Conservation (phyloP, 2,797 vertebrate genomes). For the Oryzias sinensis region DNA sequence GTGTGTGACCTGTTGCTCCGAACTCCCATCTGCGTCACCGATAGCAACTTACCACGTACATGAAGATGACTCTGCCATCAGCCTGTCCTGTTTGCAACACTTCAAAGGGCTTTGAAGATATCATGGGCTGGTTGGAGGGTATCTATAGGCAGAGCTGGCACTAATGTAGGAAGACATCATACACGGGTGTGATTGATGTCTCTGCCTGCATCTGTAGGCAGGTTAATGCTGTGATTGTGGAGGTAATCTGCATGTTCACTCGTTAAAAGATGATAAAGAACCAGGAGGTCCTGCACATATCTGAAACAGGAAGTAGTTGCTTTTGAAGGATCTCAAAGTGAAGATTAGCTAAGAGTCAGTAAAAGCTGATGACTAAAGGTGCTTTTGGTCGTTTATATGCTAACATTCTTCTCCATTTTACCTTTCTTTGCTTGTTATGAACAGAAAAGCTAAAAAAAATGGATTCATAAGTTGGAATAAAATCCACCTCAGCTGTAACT, state of each 20-base stretch:
- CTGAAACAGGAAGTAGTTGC: conserved; percentile 47
- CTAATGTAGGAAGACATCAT: conserved; percentile 56
- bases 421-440: not conserved
- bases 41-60: conserved; percentile 45
- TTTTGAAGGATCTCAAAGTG: conserved; percentile 27
- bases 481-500: conserved; percentile 16
- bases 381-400: too few species aligned
- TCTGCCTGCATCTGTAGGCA: conserved; percentile 61
- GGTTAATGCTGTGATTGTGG: conserved; percentile 80
- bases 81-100: conserved; percentile 52
- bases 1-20: conserved; percentile 14
- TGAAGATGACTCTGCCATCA: conserved; percentile 54
- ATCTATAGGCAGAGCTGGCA: conserved; percentile 30
- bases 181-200: conserved; percentile 71
- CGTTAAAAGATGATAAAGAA: conserved; percentile 77
- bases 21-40: conserved; percentile 30
- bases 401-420: not conserved
- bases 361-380: conserved; percentile 25
- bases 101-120: conserved; percentile 53
- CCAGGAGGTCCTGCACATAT: conserved; percentile 42
- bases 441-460: conserved; percentile 16
- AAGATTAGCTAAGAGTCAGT: conserved; percentile 14
- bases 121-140: conserved; percentile 22
- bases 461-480: conserved; percentile 12
- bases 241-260: conserved; percentile 78